A percentile compares a stretch with the other conserved stretches of the same genome.
Conservation (phyloP, 2,888 invertebrate species). For the Nineta flava region DNA sequence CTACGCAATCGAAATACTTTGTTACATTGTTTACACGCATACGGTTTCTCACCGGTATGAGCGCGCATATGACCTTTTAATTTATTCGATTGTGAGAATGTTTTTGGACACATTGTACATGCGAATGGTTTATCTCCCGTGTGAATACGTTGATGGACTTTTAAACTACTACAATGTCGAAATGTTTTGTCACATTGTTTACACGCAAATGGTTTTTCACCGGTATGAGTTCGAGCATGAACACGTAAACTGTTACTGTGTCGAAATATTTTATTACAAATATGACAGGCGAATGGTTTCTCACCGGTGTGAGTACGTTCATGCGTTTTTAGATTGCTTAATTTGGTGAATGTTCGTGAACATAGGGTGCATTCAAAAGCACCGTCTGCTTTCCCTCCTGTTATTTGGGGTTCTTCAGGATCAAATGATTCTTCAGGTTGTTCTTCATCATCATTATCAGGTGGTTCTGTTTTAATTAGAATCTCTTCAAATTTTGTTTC, state of each 20-base stretch:
- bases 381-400: too few species aligned
- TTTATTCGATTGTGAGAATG: not conserved
- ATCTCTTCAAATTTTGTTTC: too few species aligned
- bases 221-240: not conserved
- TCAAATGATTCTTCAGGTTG: too few species aligned
- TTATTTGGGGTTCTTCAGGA: too few species aligned
- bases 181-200: not conserved
- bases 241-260: not conserved
- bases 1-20: not conserved
- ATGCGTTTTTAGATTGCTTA: not conserved
- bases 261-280: not conserved
- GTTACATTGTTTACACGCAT: not conserved
- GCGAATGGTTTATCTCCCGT: not conserved
- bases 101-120: not conserved
- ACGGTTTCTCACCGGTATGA: not conserved
- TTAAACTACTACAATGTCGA: not conserved
- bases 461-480: too few species aligned
- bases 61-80: not conserved
- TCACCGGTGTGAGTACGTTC: not conserved
- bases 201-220: not conserved
- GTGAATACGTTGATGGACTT: not conserved
- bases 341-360: not conserved
- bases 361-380: not conserved
- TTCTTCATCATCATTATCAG: too few species aligned
- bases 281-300: not conserved